These are phyloP conservation scores for Aporrectodea caliginosa DNA, from an alignment of 1,140 invertebrate species.

Conservation along the genomic window DNA sequence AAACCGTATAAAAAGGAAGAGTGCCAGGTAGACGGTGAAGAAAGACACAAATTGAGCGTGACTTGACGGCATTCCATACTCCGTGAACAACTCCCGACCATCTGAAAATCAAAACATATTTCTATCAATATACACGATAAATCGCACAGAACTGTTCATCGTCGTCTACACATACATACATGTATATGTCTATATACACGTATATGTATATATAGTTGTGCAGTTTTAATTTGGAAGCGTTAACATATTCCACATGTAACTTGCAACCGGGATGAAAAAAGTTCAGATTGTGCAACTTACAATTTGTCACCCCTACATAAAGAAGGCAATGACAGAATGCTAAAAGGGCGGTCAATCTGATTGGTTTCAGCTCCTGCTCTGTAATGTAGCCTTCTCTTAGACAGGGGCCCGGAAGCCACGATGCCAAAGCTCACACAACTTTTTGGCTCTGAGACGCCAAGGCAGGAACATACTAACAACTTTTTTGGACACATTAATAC, in stretches of 20 bases:
- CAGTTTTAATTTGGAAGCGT: background rate
- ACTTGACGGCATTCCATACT: slow-evolving; percentile 91
- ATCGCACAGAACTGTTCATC: background rate
- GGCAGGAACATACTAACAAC: too few relatives aligned
- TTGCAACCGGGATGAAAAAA: background rate
- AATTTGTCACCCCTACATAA: too few relatives aligned
- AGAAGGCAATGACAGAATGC: too few relatives aligned
- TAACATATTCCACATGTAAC: background rate
- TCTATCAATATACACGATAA: background rate
- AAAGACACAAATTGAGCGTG: slow-evolving; percentile 92
- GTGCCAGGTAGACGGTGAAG: slow-evolving; percentile 77
- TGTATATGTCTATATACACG: background rate
- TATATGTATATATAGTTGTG: slow-evolving; percentile 55
- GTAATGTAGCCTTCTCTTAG: too few relatives aligned
- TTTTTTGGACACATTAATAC: too few relatives aligned
- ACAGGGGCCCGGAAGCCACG: too few relatives aligned
- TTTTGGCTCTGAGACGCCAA: too few relatives aligned
- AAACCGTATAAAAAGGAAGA: slow-evolving; percentile 83
- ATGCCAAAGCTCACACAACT: too few relatives aligned
- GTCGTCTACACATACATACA: background rate
- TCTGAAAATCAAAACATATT: slow-evolving; percentile 39
- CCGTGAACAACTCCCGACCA: slow-evolving; percentile 63
- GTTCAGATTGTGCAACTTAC: too few relatives aligned
- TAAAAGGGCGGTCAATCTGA: too few relatives aligned
- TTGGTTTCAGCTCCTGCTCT: too few relatives aligned